Percentiles rank a stretch among this genome's conserved stretches.
Conservation (phyloP, 2,113 vertebrate species). For the Pitta sordida region DNA sequence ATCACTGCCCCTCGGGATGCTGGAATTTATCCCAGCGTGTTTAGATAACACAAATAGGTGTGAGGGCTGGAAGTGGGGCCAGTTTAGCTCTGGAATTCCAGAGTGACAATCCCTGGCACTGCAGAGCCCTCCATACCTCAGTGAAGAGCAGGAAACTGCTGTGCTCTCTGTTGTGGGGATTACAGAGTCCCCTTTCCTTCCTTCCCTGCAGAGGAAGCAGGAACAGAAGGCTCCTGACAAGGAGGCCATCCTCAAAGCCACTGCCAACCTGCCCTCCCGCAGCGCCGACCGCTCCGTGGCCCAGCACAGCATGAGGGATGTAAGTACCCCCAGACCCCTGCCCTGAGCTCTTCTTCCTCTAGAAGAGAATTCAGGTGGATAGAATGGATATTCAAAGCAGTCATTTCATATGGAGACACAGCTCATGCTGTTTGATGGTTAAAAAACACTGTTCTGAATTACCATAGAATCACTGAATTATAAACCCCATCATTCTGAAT, state of each 20-base stretch:
- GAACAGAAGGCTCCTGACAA: constrained; percentile 96
- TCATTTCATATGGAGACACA: background rate
- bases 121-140: background rate
- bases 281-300: constrained; percentile 83
- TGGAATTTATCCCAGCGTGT: background rate
- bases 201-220: constrained; percentile 85
- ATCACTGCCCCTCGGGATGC: background rate
- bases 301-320: constrained; percentile 92
- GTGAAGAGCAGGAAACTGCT: background rate
- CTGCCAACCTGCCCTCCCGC: constrained; percentile 80
- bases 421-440: rapidly evolving
- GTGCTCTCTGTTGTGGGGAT: background rate
- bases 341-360: background rate
- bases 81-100: background rate
- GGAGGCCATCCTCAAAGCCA: constrained; percentile 92
- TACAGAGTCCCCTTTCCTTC: no score
- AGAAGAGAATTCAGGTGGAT: background rate
- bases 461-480: no score
- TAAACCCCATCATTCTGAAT: rapidly evolving
- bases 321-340: constrained; percentile 60
- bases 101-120: background rate
- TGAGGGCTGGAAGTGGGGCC: background rate
- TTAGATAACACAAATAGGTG: background rate
- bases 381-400: background rate
- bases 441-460: background rate